A percentile compares a stretch with the other conserved stretches of the same genome.
Evolutionary conservation across 2,113 vertebrate species (phyloP).

Genomic region (Cairina moschata): DNA sequence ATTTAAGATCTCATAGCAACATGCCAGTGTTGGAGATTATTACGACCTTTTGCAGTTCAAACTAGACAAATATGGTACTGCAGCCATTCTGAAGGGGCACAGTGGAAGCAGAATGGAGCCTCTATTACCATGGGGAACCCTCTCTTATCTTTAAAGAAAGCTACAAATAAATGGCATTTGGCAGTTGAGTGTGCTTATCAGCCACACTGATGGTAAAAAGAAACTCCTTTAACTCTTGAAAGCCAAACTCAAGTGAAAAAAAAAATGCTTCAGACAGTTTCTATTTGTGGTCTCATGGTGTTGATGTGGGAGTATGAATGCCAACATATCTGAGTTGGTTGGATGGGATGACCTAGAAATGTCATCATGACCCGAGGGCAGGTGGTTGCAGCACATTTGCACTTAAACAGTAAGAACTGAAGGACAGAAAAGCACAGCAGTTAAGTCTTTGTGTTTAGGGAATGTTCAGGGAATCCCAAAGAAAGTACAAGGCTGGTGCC

Average conservation of each 20-base stretch:
- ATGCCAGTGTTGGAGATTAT: neutral
- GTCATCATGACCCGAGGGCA: neutral
- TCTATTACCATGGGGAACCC: neutral
- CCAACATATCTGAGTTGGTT: neutral
- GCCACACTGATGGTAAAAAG: neutral
- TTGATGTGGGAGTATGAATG: neutral
- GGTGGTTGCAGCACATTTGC: neutral
- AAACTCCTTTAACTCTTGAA: neutral
- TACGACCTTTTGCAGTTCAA: neutral
- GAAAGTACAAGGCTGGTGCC: neutral
- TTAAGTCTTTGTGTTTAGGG: neutral
- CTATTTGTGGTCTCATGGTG: neutral
- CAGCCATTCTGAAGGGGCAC: neutral
- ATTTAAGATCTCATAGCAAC: neutral
- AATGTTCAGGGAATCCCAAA: neutral
- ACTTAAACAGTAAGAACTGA: neutral
- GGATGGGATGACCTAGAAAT: neutral
- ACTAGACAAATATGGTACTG: neutral
- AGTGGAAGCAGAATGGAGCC: neutral
- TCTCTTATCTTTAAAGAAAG: neutral
- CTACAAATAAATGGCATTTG: neutral
- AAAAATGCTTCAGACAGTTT: neutral
- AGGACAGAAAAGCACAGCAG: neutral
- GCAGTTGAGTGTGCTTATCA: neutral
- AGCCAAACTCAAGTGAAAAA: neutral